phyloP scores from a whole-genome alignment of 1,140 invertebrate genomes.

The Hylaeus volcanicus region DNA sequence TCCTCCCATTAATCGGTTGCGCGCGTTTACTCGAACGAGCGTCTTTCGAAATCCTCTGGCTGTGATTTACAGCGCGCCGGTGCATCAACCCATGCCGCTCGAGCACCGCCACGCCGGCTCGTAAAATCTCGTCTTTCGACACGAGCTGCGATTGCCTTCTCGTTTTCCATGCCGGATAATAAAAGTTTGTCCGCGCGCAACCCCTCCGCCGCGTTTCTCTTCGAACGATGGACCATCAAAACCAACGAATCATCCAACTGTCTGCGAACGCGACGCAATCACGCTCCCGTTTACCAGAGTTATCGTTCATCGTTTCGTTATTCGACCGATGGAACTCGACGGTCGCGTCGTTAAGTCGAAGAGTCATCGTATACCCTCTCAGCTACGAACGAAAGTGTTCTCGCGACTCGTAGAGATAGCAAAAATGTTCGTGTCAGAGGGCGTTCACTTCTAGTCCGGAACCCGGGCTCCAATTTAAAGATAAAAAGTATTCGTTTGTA shows the following conservation, averaged over 20 bases:
- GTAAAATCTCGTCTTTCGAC: conserved; percentile 50
- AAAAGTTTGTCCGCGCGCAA: conserved; percentile 9
- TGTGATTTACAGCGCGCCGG: conserved; percentile 37
- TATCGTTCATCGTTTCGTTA: neutral
- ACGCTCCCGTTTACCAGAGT: neutral
- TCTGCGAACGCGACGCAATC: neutral
- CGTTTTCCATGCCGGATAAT: conserved; percentile 24
- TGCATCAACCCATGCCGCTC: conserved; percentile 33
- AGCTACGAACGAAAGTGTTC: too few species aligned
- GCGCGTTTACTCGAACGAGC: neutral
- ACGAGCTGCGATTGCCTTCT: conserved; percentile 30
- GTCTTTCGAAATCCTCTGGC: conserved; percentile 11
- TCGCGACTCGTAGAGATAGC: too few species aligned
- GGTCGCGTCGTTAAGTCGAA: neutral
- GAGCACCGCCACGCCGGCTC: conserved; percentile 30
- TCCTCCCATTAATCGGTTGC: conserved; percentile 2
- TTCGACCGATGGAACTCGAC: neutral
- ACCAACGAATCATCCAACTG: conserved; percentile 3
- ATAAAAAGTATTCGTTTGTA: too few species aligned
- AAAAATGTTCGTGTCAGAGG: too few species aligned
- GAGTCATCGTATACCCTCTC: too few species aligned
- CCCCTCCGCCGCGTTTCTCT: neutral
- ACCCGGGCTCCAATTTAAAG: too few species aligned
- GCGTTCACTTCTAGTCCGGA: too few species aligned
- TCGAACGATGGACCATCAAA: neutral